Conservation (phyloP, 1,140 invertebrate genomes). For the Sipha flava region DNA sequence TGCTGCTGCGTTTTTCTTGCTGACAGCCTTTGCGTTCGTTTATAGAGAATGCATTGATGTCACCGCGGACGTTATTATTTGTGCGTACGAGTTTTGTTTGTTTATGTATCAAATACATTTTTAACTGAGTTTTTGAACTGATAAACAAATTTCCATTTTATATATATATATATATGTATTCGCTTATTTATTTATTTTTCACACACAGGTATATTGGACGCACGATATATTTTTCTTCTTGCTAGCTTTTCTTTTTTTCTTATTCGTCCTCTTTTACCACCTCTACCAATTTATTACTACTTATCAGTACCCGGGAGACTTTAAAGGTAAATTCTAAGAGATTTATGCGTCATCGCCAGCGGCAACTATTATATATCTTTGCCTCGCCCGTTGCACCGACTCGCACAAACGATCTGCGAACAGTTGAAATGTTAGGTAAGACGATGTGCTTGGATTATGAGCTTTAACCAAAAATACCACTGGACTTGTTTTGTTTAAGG, state of each 20-base stretch:
- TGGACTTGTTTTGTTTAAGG: not conserved
- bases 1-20: no score
- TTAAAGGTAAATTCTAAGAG: conserved; percentile 6
- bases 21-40: no score
- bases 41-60: no score
- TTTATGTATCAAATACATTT: no score
- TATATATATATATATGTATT: no score
- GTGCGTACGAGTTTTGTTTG: no score
- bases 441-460: not conserved
- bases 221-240: not conserved
- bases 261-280: no score
- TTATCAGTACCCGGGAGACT: not conserved
- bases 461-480: not conserved
- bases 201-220: no score
- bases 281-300: conserved; percentile 9
- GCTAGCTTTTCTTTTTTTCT: not conserved
- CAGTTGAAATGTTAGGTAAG: not conserved
- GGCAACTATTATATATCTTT: not conserved
- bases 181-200: no score
- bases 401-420: not conserved
- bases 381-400: not conserved
- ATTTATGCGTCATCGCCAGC: not conserved
- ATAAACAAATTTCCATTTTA: no score
- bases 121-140: no score
- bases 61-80: no score